Conservation (phyloP, 1,140 invertebrate species). For the Chironomus striatipennis region DNA sequence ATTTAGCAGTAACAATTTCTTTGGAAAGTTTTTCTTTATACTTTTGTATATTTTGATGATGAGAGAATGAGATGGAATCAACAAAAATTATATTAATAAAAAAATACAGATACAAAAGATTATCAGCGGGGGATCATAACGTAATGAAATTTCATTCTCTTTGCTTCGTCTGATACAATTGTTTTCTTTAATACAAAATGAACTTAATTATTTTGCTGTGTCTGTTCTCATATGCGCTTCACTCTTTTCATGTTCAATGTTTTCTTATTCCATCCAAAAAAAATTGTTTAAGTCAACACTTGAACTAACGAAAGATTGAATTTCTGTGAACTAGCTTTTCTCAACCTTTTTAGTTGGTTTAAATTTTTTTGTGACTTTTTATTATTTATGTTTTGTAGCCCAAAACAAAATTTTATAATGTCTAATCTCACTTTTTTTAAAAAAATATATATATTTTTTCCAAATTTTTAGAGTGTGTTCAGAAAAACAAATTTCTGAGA, state of each 20-base stretch:
- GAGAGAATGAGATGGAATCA: neutral
- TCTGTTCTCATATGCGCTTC: neutral
- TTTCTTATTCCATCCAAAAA: too few relatives aligned
- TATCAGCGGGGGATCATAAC: neutral
- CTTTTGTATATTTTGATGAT: neutral
- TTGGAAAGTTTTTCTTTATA: constrained; percentile 19
- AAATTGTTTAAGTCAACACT: too few relatives aligned
- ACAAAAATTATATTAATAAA: constrained; percentile 4
- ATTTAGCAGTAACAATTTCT: neutral
- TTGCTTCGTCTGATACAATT: neutral
- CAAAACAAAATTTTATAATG: too few relatives aligned
- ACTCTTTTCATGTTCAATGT: neutral
- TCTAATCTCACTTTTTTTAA: too few relatives aligned
- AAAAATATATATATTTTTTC: too few relatives aligned
- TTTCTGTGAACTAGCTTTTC: too few relatives aligned
- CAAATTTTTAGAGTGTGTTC: too few relatives aligned
- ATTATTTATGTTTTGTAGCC: too few relatives aligned
- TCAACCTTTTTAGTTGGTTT: too few relatives aligned
- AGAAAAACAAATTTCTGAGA: too few relatives aligned
- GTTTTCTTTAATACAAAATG: constrained; percentile 17
- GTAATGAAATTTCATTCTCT: neutral
- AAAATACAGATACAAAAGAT: neutral
- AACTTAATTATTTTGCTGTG: constrained; percentile 17
- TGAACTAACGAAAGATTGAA: too few relatives aligned
- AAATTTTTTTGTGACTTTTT: too few relatives aligned